Evolutionary conservation across 1,140 invertebrate genomes (phyloP).

Genomic region (Potamilus streckersoni): DNA sequence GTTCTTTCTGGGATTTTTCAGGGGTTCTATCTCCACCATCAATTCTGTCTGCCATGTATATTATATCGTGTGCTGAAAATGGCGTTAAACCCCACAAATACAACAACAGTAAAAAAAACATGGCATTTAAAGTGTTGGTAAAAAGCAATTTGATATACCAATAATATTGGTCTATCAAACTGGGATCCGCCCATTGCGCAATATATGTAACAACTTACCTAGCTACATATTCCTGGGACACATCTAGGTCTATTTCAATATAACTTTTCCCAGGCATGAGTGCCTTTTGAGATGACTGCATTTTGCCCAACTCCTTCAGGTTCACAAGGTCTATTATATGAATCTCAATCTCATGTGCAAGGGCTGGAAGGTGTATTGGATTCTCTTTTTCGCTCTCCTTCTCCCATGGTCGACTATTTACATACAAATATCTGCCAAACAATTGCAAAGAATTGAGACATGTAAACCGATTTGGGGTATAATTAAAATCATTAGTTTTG

Average conservation of each 20-base stretch:
- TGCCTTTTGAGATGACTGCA: constrained; percentile 85
- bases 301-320: constrained; percentile 83
- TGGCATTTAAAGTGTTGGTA: too few relatives aligned
- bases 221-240: constrained; percentile 86
- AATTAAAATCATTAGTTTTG: too few relatives aligned
- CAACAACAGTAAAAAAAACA: too few relatives aligned
- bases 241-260: constrained; percentile 90
- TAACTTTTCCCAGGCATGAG: constrained; percentile 90
- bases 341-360: constrained; percentile 91
- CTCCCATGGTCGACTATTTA: constrained; percentile 89
- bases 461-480: too few relatives aligned
- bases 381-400: constrained; percentile 81
- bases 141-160: too few relatives aligned
- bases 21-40: too few relatives aligned
- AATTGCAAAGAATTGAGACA: not conserved
- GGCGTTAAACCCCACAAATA: too few relatives aligned
- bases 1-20: too few relatives aligned
- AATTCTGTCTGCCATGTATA: too few relatives aligned
- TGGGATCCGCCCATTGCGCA: too few relatives aligned
- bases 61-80: too few relatives aligned
- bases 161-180: too few relatives aligned
- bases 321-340: constrained; percentile 88
- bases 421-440: constrained; percentile 80
- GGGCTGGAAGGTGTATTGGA: constrained; percentile 84
- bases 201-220: constrained; percentile 72